phyloP scores from a whole-genome alignment of 1,140 invertebrate species.

The Apis dorsata region DNA sequence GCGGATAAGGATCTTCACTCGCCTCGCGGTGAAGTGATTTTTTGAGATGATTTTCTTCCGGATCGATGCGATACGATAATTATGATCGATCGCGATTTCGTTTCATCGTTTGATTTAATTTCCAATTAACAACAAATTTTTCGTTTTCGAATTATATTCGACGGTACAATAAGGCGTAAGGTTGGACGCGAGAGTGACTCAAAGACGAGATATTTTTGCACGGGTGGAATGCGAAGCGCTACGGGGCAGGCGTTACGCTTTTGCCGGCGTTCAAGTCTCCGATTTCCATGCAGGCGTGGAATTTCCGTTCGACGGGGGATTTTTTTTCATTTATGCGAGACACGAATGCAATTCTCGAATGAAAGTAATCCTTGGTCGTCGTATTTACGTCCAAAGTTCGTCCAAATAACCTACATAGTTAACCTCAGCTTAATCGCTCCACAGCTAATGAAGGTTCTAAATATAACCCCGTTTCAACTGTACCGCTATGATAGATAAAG shows the following conservation, averaged over 20 bases:
- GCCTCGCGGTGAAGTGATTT: no score
- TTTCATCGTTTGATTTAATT: no score
- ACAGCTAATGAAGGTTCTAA: conserved; percentile 66
- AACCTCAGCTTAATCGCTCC: conserved; percentile 21
- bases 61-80: no score
- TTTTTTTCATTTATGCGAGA: background rate
- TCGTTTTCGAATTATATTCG: no score
- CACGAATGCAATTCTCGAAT: no score
- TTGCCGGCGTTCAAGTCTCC: conserved; percentile 23
- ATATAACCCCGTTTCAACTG: conserved; percentile 64
- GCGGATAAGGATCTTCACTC: no score
- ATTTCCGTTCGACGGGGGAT: background rate
- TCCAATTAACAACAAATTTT: no score
- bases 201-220: conserved; percentile 20
- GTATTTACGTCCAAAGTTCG: background rate
- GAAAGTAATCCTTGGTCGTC: background rate
- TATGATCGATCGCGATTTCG: no score
- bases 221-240: conserved; percentile 9
- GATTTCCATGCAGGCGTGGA: background rate
- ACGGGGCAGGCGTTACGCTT: background rate
- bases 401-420: conserved; percentile 62
- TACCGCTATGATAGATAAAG: conserved; percentile 74
- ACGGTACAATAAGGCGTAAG: no score
- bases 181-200: background rate
- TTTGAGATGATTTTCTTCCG: no score